Evolutionary conservation across 2,888 invertebrate species (phyloP).

Genomic region (Andrena dorsata): DNA sequence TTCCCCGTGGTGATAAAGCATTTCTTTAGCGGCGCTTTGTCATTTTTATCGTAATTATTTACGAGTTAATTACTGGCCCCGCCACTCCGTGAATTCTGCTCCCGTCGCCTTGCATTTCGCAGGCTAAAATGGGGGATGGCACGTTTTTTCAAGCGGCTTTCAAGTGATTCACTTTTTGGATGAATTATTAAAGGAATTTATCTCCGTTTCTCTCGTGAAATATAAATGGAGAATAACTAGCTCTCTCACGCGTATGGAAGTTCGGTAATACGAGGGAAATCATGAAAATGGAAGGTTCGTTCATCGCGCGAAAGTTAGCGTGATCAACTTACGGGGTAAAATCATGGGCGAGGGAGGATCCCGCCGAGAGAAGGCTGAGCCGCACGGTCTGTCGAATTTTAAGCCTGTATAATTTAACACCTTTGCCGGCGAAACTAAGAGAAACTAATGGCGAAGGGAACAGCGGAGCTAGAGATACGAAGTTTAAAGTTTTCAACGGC

Average conservation of each 20-base stretch:
- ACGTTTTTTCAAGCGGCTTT: conserved; percentile 14
- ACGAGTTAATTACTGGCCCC: conserved; percentile 80
- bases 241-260: not conserved
- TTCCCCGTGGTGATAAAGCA: conserved; percentile 75
- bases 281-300: conserved; percentile 49
- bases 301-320: conserved; percentile 65
- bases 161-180: not conserved
- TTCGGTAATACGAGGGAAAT: conserved; percentile 43
- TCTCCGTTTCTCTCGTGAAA: not conserved
- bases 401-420: conserved; percentile 85
- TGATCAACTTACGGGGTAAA: conserved; percentile 66
- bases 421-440: conserved; percentile 78
- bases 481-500: conserved; percentile 83
- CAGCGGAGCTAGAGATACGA: conserved; percentile 68
- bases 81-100: conserved; percentile 27
- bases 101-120: conserved; percentile 9
- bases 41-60: conserved; percentile 84
- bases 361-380: conserved; percentile 69
- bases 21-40: conserved; percentile 77
- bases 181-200: conserved; percentile 33
- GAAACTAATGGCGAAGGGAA: conserved; percentile 73
- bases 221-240: not conserved
- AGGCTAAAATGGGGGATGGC: conserved; percentile 16
- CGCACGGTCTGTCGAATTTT: conserved; percentile 81
- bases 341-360: conserved; percentile 56